These are phyloP conservation scores for Oligia latruncula DNA, from an alignment of 2,888 invertebrate genomes.

Conservation along the genomic window DNA sequence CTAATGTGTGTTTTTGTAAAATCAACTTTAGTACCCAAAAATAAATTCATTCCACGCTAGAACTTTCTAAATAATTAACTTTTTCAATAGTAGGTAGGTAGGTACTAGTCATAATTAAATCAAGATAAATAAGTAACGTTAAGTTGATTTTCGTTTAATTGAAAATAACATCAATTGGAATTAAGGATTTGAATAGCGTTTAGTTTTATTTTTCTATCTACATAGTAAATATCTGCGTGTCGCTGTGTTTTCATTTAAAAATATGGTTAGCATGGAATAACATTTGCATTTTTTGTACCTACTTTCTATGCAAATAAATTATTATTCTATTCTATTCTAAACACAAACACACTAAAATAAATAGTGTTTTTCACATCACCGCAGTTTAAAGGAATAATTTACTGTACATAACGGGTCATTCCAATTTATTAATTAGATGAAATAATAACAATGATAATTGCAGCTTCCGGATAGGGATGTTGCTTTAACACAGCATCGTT, in stretches of 20 bases:
- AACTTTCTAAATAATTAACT: too few species aligned
- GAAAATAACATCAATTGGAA: too few species aligned
- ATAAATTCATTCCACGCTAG: not conserved
- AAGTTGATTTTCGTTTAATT: not conserved
- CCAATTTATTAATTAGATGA: slow-evolving; percentile 19
- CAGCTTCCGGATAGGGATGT: not conserved
- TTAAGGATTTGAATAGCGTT: not conserved
- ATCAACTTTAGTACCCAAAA: not conserved
- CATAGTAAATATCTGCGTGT: not conserved
- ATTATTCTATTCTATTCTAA: not conserved
- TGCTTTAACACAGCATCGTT: not conserved
- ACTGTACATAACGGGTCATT: not conserved
- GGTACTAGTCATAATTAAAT: not conserved
- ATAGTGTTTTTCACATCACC: not conserved
- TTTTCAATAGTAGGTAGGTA: not conserved
- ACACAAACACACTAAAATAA: not conserved
- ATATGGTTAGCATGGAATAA: not conserved
- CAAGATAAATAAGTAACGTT: not conserved
- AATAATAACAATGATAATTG: slow-evolving; percentile 22
- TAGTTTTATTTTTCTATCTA: not conserved
- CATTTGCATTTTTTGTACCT: too few species aligned
- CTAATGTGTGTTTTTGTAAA: not conserved
- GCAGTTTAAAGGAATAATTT: slow-evolving; percentile 2
- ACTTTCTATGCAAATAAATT: too few species aligned
- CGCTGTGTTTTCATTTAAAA: too few species aligned